These are phyloP conservation scores for Zygaena filipendulae DNA, from an alignment of 2,888 invertebrate species.

Conservation along the genomic window DNA sequence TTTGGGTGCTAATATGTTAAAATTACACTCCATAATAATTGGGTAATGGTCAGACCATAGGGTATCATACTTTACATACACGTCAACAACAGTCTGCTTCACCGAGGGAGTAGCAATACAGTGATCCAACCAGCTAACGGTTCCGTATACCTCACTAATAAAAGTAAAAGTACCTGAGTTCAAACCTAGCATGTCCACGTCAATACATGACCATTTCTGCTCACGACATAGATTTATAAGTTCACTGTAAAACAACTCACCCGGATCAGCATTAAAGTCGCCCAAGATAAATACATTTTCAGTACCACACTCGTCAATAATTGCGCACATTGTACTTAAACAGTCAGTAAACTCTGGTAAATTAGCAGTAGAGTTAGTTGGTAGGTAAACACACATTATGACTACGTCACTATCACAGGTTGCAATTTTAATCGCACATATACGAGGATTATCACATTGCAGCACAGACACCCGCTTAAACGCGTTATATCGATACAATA, in stretches of 20 bases:
- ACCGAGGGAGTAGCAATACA: slow-evolving; percentile 8
- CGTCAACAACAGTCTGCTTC: not conserved
- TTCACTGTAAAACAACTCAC: slow-evolving; percentile 8
- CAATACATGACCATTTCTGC: slow-evolving; percentile 7
- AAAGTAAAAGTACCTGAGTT: slow-evolving; percentile 8
- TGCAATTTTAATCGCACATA: slow-evolving; percentile 5
- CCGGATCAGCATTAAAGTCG: slow-evolving; percentile 12
- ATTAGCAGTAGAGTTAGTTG: slow-evolving; percentile 6
- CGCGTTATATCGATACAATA: slow-evolving; percentile 8
- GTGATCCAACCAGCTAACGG: slow-evolving; percentile 12
- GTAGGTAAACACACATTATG: slow-evolving; percentile 10
- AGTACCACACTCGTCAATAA: slow-evolving; percentile 3
- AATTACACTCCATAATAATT: slow-evolving; percentile 6
- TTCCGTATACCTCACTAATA: slow-evolving; percentile 7
- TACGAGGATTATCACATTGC: slow-evolving; percentile 4
- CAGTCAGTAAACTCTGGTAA: slow-evolving; percentile 7
- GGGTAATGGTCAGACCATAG: slow-evolving; percentile 14
- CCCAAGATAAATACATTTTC: slow-evolving; percentile 11
- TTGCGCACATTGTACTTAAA: slow-evolving; percentile 3
- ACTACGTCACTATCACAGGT: not conserved
- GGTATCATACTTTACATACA: slow-evolving; percentile 6
- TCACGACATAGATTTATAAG: slow-evolving; percentile 8
- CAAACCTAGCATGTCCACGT: slow-evolving; percentile 1
- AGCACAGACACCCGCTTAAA: slow-evolving; percentile 5
- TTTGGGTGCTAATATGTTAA: no score